Base-by-base conservation (phyloP, 2,797 vertebrate genomes). In the Molossus molossus region DNA sequence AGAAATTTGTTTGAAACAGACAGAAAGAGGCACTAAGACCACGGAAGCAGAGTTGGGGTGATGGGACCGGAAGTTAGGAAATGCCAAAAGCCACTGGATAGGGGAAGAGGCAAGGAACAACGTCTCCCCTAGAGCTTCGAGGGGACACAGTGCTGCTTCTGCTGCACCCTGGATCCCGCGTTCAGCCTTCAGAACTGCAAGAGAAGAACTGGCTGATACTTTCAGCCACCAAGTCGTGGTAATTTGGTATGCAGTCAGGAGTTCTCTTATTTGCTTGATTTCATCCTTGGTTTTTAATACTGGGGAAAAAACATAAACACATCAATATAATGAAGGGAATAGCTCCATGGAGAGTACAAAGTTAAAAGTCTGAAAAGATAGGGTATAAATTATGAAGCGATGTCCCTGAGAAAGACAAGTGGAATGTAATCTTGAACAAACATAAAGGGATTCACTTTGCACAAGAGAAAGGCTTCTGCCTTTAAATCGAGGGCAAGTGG, bases 211-310 rank as follows among this genome's bases (percentile, higher is more conserved):
- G 21, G n/a, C 55, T 14, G 10, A 17, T 62, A 67, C 60, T 84
- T 23, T 58, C 58, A 87, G 50, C 37, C 45, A 58, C 12, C 6
- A 57, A 37, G 1, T 33, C 67, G 13, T 81, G 57, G 20, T 60
- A 15, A 27, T 69, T 65, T 75, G 29, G 3, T 45, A 53, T 27
- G 23, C 3, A 57, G 25, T 88, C 27, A 5, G 27, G 48, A 87
- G 29, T 50, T 33, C 29, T 37, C 15, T 55, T 88, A 87, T 50
- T 89, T 64, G 20, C 2, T 40, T 81, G 62, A 27, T 90, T 86
- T 96, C 12, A 57, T 64, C 58, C 86, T 65, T 84, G 2, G 29
- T 86, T 92, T 77, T 77, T 53, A 85, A 94, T 20, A 33, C 53
- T 72, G 27, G 14, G 45, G n/a, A 67, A 33, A 23, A 50, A 87